Conservation (phyloP, 2,888 invertebrate genomes). For the Parnassius glacialis region DNA sequence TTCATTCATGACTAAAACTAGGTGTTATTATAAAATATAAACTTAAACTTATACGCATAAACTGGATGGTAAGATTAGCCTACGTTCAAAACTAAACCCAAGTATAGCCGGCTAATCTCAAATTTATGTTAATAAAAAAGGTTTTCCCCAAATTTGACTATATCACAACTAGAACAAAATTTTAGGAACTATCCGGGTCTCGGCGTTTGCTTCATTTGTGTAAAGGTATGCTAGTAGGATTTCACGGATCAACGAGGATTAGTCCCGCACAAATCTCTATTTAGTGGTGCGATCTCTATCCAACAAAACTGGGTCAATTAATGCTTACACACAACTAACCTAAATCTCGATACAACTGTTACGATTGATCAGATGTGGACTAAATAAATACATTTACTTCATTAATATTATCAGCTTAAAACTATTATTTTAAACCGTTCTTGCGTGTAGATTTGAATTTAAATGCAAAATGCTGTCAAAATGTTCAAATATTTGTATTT, state of each 20-base stretch:
- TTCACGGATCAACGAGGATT: conserved; percentile 67
- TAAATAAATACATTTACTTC: background rate
- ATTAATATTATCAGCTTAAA: no score
- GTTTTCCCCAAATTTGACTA: conserved; percentile 9
- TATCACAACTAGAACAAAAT: conserved; percentile 17
- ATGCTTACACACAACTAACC: conserved; percentile 62
- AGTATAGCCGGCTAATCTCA: background rate
- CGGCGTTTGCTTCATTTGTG: conserved; percentile 42
- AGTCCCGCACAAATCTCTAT: conserved; percentile 71
- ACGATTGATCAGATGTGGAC: conserved; percentile 10
- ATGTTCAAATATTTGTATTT: no score
- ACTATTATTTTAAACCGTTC: no score
- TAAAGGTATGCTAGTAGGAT: conserved; percentile 63
- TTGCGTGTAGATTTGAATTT: no score
- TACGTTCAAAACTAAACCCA: no score
- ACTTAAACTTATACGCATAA: no score
- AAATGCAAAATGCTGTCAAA: no score
- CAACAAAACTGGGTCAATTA: conserved; percentile 73
- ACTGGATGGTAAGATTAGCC: no score
- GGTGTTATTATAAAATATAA: no score
- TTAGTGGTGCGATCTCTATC: conserved; percentile 67
- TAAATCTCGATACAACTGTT: conserved; percentile 48
- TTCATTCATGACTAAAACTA: no score
- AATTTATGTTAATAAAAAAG: background rate
- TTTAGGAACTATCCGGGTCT: conserved; percentile 15